Percentiles rank a stretch among this genome's conserved stretches.
Evolutionary conservation across 2,113 vertebrate genomes (phyloP).

Genomic region (Chunga burmeisteri): DNA sequence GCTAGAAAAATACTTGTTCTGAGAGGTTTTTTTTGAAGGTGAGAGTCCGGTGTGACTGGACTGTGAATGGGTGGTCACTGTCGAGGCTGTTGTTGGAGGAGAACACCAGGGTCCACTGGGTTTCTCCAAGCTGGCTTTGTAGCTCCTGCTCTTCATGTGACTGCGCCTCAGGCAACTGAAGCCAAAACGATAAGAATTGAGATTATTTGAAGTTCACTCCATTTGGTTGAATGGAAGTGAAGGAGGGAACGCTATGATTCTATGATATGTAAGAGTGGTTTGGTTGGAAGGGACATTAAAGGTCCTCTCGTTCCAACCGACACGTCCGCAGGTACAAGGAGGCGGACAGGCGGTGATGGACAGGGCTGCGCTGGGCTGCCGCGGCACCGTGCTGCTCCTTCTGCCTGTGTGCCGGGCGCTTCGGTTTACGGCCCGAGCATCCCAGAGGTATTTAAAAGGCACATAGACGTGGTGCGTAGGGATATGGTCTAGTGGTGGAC

Average conservation of each 20-base stretch:
- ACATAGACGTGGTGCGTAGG: too few species aligned
- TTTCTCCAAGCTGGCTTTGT: not conserved
- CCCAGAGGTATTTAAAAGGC: not conserved
- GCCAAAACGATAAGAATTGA: not conserved
- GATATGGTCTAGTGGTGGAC: too few species aligned
- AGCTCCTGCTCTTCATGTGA: not conserved
- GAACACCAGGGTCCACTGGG: not conserved
- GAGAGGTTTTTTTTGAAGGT: not conserved
- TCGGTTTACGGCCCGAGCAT: not conserved
- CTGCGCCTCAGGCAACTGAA: not conserved
- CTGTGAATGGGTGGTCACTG: not conserved
- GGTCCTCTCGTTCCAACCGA: too few species aligned
- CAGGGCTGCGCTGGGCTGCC: not conserved
- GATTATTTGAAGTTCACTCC: not conserved
- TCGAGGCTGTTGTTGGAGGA: not conserved
- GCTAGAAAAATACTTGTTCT: not conserved
- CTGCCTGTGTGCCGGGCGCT: not conserved
- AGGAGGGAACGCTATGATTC: not conserved
- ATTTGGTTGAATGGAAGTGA: not conserved
- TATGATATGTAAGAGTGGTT: too few species aligned
- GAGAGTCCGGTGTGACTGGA: not conserved
- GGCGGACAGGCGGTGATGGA: not conserved
- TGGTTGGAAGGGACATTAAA: too few species aligned
- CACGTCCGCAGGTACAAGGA: not conserved
- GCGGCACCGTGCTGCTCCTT: accelerated